Percentiles rank a stretch among this genome's conserved stretches.
Conservation (phyloP, 2,888 invertebrate species). For the Homarus gammarus region DNA sequence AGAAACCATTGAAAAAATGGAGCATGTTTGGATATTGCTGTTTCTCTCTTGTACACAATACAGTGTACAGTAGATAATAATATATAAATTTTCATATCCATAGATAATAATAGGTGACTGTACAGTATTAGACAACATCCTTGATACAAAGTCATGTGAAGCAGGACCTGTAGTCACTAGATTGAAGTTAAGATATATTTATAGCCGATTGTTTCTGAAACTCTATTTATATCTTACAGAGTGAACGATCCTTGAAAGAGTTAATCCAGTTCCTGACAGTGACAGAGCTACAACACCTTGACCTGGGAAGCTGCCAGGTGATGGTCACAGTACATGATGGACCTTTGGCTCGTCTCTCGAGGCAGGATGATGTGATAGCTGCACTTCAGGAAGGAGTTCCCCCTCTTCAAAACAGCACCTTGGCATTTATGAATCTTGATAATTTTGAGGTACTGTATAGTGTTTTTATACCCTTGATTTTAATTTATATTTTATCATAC, state of each 20-base stretch:
- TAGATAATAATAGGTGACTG: too few species aligned
- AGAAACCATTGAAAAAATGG: too few species aligned
- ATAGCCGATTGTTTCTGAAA: neutral
- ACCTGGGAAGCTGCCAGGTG: slow-evolving; percentile 68
- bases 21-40: too few species aligned
- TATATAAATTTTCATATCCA: too few species aligned
- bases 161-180: too few species aligned
- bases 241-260: slow-evolving; percentile 66
- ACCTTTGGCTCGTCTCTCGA: slow-evolving; percentile 62
- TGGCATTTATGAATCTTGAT: slow-evolving; percentile 74
- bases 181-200: neutral
- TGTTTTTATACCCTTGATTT: neutral
- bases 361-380: slow-evolving; percentile 71
- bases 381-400: slow-evolving; percentile 75
- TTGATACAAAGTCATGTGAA: too few species aligned
- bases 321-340: slow-evolving; percentile 72
- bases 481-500: too few species aligned
- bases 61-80: too few species aligned
- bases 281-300: slow-evolving; percentile 74
- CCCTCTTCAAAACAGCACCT: slow-evolving; percentile 67
- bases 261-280: slow-evolving; percentile 62
- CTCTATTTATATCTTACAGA: slow-evolving; percentile 48
- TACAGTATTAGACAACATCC: too few species aligned
- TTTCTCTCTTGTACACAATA: too few species aligned
- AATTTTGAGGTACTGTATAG: slow-evolving; percentile 65